Conservation (phyloP, 1,140 invertebrate species). For the Plodia interpunctella region DNA sequence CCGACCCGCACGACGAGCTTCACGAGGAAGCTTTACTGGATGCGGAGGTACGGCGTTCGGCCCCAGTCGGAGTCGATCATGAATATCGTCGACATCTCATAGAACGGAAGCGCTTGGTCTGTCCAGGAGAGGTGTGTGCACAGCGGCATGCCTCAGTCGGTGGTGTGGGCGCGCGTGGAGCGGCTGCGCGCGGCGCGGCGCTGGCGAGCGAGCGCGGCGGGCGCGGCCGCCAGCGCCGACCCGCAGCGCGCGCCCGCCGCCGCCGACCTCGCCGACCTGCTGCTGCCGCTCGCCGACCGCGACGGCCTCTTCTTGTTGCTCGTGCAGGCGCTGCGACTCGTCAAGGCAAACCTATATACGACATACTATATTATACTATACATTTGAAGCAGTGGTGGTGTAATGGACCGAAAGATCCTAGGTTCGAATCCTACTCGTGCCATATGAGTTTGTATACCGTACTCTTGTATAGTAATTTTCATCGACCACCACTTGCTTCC, state of each 20-base stretch:
- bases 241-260: conserved; percentile 44
- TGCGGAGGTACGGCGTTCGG: not conserved
- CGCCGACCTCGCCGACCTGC: conserved; percentile 43
- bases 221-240: conserved; percentile 23
- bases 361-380: not conserved
- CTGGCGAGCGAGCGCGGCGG: conserved; percentile 31
- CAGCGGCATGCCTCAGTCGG: conserved; percentile 46
- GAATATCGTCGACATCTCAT: not conserved
- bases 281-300: conserved; percentile 30
- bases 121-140: conserved; percentile 20
- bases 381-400: too few species aligned
- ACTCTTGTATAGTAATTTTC: too few species aligned
- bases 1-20: conserved; percentile 7
- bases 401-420: too few species aligned
- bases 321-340: conserved; percentile 26
- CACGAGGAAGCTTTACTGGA: conserved; percentile 29
- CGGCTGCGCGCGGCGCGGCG: conserved; percentile 42
- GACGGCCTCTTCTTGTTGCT: conserved; percentile 15
- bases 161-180: conserved; percentile 56
- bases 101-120: not conserved
- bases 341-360: conserved; percentile 15
- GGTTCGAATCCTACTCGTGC: too few species aligned
- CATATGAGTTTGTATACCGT: too few species aligned
- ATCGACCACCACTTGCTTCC: too few species aligned
- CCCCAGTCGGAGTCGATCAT: not conserved